Evolutionary conservation across 2,888 invertebrate species (phyloP), one percentile per base, ranked within the genome.

Genomic region (Thalpophila matura): DNA sequence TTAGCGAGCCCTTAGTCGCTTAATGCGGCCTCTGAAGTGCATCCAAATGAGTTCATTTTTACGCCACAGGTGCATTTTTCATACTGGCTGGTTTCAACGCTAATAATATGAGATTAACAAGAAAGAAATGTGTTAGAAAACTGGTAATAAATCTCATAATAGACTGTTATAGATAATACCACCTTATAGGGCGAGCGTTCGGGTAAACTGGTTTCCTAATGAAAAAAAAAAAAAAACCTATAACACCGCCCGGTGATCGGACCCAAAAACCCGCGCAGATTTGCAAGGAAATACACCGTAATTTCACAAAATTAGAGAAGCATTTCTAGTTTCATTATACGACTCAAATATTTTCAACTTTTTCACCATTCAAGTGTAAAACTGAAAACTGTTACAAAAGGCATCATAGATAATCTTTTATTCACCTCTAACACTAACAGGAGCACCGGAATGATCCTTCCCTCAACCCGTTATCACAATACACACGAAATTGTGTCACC

Each of bases 381-480:
- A n/a, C 7, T n/a, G 14, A 35, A 37, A 9, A 47, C 16, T 24
- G 9, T 7, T 29, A 14, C 46, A 50, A 60, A 45, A n/a, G 12
- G n/a, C 12, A 22, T 40, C 5, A n/a, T n/a, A 47, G 26, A 27
- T 45, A 63, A 69, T 56, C 24, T 68, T 43, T 56, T 54, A 60
- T 60, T 60, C 45, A 46, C 37, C 6, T 16, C n/a, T 26, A 33
- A 51, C 54, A 10, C 24, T 16, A 47, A 55, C 18, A 46, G 16
- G 24, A 38, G 24, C 10, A 31, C 20, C 35, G 9, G 29, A 16
- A 59, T 22, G 51, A 65, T 59, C 38, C 43, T 37, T 40, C 55
- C 40, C 43, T 49, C 33, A 71, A 53, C 35, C 72, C 60, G 53
- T 71, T 72, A 66, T 57, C 57, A 60, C 65, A 60, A 65, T 66